phyloP scores from a whole-genome alignment of 2,113 vertebrate species.

The Delphinus delphis region DNA sequence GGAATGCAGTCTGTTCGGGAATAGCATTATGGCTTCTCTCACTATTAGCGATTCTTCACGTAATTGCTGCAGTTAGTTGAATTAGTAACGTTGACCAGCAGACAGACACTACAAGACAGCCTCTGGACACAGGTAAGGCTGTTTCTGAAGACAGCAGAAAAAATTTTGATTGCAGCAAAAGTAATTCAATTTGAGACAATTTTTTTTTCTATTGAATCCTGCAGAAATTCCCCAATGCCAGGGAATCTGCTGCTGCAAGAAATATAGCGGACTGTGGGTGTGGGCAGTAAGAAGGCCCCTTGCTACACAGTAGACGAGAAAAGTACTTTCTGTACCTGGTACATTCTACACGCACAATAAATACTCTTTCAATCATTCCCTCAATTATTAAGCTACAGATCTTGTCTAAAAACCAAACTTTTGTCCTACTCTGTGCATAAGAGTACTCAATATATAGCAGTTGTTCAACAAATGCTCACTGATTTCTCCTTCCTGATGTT shows the following conservation, averaged over 20 bases:
- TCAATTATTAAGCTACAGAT: background rate
- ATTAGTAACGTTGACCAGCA: constrained; percentile 81
- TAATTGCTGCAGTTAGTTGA: constrained; percentile 85
- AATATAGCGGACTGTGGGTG: background rate
- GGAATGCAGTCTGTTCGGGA: constrained; percentile 73
- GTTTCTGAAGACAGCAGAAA: constrained; percentile 61
- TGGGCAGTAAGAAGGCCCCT: background rate
- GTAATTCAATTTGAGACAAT: constrained; percentile 24
- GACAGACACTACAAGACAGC: constrained; percentile 66
- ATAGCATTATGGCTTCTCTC: constrained; percentile 66
- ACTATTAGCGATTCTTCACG: constrained; percentile 77
- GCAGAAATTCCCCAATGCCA: constrained; percentile 18
- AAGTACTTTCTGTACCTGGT: background rate
- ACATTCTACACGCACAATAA: background rate
- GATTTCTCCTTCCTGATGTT: background rate
- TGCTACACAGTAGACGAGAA: background rate
- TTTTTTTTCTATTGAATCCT: background rate
- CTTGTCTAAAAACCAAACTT: background rate
- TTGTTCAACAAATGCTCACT: background rate
- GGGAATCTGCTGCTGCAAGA: constrained; percentile 8
- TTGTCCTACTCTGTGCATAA: background rate
- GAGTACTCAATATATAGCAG: background rate
- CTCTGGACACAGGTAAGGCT: constrained; percentile 72
- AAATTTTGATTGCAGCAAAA: constrained; percentile 52
- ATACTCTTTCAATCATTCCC: background rate